A percentile compares a stretch with the other conserved stretches of the same genome.
Conservation (phyloP, 1,140 invertebrate species). For the Drepana arcuata region DNA sequence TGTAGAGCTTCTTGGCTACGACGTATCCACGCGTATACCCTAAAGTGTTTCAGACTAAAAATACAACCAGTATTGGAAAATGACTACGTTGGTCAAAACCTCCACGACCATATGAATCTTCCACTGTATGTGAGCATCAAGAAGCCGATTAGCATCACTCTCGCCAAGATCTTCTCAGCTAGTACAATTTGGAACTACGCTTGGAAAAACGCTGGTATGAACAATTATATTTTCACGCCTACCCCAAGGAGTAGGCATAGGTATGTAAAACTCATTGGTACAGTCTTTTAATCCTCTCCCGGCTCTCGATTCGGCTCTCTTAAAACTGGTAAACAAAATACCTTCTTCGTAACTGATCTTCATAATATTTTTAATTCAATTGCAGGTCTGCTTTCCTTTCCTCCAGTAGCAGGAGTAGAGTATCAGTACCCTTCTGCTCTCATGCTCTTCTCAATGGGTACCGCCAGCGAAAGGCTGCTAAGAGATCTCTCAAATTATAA, state of each 20-base stretch:
- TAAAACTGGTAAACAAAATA: too few species aligned
- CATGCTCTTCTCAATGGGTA: slow-evolving; percentile 78
- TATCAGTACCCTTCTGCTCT: slow-evolving; percentile 68
- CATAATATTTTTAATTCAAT: too few species aligned
- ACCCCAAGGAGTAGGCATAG: too few species aligned
- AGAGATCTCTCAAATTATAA: slow-evolving; percentile 79
- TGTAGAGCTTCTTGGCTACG: too few species aligned
- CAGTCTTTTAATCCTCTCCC: too few species aligned
- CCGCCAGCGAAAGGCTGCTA: slow-evolving; percentile 76
- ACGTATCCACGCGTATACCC: too few species aligned
- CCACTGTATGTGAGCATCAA: slow-evolving; percentile 79
- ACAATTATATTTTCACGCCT: too few species aligned
- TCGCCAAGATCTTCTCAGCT: slow-evolving; percentile 74
- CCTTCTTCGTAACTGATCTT: too few species aligned
- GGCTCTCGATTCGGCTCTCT: too few species aligned
- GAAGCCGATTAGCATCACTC: slow-evolving; percentile 75
- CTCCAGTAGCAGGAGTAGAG: slow-evolving; percentile 74
- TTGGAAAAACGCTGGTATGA: slow-evolving; percentile 74
- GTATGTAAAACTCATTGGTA: too few species aligned
- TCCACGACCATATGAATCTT: slow-evolving; percentile 82
- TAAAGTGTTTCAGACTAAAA: slow-evolving; percentile 33
- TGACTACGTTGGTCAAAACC: slow-evolving; percentile 74
- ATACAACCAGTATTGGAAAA: slow-evolving; percentile 71
- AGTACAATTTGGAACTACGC: slow-evolving; percentile 75
- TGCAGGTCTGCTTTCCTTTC: slow-evolving; percentile 69